A percentile compares a stretch with the other conserved stretches of the same genome.
Conservation (phyloP, 2,888 invertebrate species). For the Ophion obscuratus region DNA sequence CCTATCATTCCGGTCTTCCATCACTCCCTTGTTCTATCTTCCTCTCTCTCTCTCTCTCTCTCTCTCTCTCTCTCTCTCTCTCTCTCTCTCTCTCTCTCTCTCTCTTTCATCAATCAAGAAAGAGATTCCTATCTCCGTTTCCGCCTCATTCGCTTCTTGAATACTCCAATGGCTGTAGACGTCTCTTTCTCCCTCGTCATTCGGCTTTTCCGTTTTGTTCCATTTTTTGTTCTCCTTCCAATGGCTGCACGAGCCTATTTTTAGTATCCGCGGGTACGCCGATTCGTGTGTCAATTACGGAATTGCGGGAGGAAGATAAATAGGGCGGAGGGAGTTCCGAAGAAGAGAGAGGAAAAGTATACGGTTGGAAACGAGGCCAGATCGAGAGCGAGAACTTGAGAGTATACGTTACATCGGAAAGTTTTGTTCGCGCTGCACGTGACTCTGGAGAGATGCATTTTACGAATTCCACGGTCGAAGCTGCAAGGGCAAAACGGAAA, state of each 20-base stretch:
- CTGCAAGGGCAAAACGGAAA: constrained; percentile 40
- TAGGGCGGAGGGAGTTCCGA: neutral
- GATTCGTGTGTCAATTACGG: constrained; percentile 74
- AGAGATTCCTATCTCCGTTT: constrained; percentile 46
- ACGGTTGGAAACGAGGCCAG: neutral
- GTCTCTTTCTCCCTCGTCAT: constrained; percentile 28
- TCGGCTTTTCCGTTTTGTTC: constrained; percentile 56
- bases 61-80: constrained; percentile 41
- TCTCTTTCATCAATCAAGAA: constrained; percentile 43
- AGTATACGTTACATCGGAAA: neutral
- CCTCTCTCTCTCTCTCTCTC: constrained; percentile 33
- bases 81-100: constrained; percentile 45
- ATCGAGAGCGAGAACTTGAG: neutral
- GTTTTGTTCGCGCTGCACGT: neutral
- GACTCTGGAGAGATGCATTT: constrained; percentile 9
- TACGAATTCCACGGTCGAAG: constrained; percentile 39
- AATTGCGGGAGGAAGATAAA: constrained; percentile 24
- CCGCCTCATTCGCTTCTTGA: constrained; percentile 38
- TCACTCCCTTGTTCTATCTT: constrained; percentile 29
- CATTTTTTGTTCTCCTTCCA: constrained; percentile 45
- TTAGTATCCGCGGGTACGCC: constrained; percentile 52
- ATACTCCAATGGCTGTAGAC: constrained; percentile 23
- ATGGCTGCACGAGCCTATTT: neutral
- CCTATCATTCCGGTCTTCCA: constrained; percentile 36
- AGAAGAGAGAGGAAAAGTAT: neutral